These are phyloP conservation scores for Anas georgica DNA, from an alignment of 2,797 vertebrate genomes.

Conservation along the genomic window DNA sequence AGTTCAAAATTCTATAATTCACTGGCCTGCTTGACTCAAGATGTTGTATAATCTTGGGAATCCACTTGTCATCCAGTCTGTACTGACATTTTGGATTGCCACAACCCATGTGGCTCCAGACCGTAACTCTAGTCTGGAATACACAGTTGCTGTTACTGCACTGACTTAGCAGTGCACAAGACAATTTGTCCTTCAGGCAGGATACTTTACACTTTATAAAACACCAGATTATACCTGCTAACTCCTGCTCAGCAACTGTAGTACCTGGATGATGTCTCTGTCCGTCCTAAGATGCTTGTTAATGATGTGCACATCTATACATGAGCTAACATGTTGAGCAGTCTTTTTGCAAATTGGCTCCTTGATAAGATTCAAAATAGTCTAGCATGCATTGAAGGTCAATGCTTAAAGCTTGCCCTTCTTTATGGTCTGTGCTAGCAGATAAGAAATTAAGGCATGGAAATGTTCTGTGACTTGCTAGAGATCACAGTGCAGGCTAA, in stretches of 20 bases:
- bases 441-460: not conserved
- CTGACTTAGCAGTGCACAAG: not conserved
- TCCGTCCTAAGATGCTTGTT: not conserved
- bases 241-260: not conserved
- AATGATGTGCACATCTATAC: not conserved
- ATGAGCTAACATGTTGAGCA: not conserved
- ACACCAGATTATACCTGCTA: not conserved
- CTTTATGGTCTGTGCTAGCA: not conserved
- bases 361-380: not conserved
- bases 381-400: not conserved
- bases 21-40: not conserved
- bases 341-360: not conserved
- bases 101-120: not conserved
- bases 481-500: not conserved
- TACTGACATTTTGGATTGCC: not conserved
- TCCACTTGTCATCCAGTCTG: no score
- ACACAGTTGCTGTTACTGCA: not conserved
- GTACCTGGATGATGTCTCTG: not conserved
- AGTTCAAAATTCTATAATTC: accelerated
- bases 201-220: not conserved
- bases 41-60: not conserved
- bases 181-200: not conserved
- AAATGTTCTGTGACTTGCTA: not conserved
- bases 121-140: not conserved
- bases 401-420: not conserved